Evolutionary conservation across 2,113 vertebrate genomes (phyloP), one percentile per base, ranked within the genome.

Genomic region (Coregonus clupeaformis): DNA sequence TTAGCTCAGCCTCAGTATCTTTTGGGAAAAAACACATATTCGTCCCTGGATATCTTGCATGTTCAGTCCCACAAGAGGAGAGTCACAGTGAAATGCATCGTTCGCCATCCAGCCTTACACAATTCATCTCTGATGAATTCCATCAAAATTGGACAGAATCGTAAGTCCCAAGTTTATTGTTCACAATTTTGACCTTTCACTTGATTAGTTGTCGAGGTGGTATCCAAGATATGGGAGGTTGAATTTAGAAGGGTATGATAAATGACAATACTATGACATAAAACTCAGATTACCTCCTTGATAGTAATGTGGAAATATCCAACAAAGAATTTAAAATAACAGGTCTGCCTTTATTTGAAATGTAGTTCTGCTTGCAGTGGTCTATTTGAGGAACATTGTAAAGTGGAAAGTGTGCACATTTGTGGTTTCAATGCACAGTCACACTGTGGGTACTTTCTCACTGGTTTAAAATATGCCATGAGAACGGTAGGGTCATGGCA

Each of bases 21-120:
- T 0, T 13, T 2, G 0, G 75, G 84, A 60, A 18, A 18, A 20
- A 24, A 24, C 2, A 89, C 73, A 68, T 84, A 75, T 59, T 25
- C 64, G 1, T 77, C 88, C 4, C 47, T 4, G 6, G 82, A n/a
- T 9, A 47, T 67, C 0, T 4, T 92, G 20, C 22, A 18, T 1
- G 0, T 93, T 25, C n/a, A 73, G 11, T 12, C 81, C 2, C 52
- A 76, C 18, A 22, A 65, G 57, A 82, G 64, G 6, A 81, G 47
- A 70, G 42, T 76, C 32, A 73, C 63, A 5, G 82, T 94, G 65
- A 91, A 82, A 80, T 94, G 93, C 71, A 22, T 93, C 1, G 82
- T 87, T 62, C 86, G 20, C 13, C 86, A 93, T 70, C 80, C 80
- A n/a, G 74, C 79, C 20, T 70, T 87, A 32, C n/a, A 57, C 62